These are phyloP conservation scores for Aphidius ervi DNA, from an alignment of 1,140 invertebrate genomes.

Conservation along the genomic window DNA sequence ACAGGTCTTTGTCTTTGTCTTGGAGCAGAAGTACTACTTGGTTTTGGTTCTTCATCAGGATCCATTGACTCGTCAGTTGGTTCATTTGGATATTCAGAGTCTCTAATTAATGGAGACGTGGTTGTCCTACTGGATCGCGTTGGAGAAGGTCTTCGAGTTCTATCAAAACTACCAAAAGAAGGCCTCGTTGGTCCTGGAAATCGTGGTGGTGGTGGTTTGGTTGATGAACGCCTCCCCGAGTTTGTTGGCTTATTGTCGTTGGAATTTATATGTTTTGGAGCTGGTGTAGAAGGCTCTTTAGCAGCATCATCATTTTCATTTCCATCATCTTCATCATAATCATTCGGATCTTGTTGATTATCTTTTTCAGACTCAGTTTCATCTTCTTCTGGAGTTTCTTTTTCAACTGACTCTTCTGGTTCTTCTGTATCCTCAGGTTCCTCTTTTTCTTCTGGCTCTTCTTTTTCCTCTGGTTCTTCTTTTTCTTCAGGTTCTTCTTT, in stretches of 20 bases:
- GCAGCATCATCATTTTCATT: background rate
- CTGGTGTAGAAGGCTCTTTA: background rate
- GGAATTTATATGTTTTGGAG: background rate
- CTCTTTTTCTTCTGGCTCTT: slow-evolving; percentile 8
- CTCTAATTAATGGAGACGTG: background rate
- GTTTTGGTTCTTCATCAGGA: background rate
- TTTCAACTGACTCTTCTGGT: background rate
- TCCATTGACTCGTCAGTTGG: background rate
- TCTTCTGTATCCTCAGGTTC: slow-evolving; percentile 8
- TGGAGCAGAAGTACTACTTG: background rate
- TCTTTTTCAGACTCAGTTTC: background rate
- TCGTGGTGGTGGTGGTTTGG: background rate
- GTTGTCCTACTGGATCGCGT: background rate
- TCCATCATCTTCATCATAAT: slow-evolving; percentile 1
- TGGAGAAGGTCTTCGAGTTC: no score
- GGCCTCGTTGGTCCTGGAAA: no score
- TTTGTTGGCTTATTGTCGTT: background rate
- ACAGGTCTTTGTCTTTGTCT: slow-evolving; percentile 5
- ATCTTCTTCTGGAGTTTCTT: background rate
- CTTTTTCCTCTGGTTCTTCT: slow-evolving; percentile 8
- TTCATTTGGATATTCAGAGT: no score
- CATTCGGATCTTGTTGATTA: background rate
- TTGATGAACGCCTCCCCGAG: background rate
- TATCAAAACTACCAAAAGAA: no score
- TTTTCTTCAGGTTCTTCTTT: slow-evolving; percentile 14